These are phyloP conservation scores for Panzeria rudis DNA, from an alignment of 2,888 invertebrate species.

Conservation along the genomic window DNA sequence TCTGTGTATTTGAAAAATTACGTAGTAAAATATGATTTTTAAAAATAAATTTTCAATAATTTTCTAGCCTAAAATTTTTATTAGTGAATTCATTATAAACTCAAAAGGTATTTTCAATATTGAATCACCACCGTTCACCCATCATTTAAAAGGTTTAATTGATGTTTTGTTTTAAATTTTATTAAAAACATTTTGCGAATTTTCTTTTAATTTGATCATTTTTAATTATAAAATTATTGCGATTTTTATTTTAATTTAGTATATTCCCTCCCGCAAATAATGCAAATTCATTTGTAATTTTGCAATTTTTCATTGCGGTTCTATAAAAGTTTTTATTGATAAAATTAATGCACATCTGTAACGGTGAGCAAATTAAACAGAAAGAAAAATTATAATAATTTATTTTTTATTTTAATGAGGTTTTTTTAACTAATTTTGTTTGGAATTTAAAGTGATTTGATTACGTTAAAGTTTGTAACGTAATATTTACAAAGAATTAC, in stretches of 20 bases:
- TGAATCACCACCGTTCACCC: not conserved
- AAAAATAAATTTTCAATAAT: not conserved
- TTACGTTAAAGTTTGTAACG: no score
- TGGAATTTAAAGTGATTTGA: no score
- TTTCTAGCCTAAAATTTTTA: constrained; percentile 5
- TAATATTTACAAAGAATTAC: no score
- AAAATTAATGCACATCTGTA: constrained; percentile 20
- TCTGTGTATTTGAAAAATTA: not conserved
- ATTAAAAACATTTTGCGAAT: constrained; percentile 4
- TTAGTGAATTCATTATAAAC: constrained; percentile 18
- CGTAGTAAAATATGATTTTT: not conserved
- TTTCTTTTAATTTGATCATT: constrained; percentile 8
- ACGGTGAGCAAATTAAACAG: not conserved
- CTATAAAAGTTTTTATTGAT: constrained; percentile 1
- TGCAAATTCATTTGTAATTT: constrained; percentile 15
- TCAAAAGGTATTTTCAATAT: constrained; percentile 6
- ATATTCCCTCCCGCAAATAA: no score
- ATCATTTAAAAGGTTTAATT: not conserved
- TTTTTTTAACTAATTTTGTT: no score
- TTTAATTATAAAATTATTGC: constrained; percentile 17
- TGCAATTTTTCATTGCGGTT: not conserved
- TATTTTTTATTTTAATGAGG: not conserved
- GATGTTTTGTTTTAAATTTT: constrained; percentile 2
- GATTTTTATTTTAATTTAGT: not conserved
- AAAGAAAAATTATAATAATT: not conserved